phyloP scores from a whole-genome alignment of 1,140 invertebrate genomes.

The Macrotrachela quadricornifera region DNA sequence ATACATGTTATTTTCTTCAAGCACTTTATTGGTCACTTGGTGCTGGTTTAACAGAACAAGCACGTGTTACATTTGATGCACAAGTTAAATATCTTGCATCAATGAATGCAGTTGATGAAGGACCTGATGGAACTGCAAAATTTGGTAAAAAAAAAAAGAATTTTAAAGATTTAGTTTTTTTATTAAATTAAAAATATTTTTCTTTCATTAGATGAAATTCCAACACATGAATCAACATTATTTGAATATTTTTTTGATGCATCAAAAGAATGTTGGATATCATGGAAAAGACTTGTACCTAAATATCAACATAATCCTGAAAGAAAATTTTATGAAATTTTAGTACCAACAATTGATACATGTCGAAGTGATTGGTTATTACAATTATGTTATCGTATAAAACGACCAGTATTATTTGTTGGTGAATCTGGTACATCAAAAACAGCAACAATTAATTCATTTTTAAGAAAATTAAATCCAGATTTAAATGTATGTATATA shows the following conservation, averaged over 20 bases:
- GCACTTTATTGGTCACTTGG: slow-evolving; percentile 61
- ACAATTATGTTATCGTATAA: slow-evolving; percentile 49
- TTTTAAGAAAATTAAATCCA: slow-evolving; percentile 45
- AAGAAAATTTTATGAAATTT: slow-evolving; percentile 52
- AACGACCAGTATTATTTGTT: slow-evolving; percentile 53
- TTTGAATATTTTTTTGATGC: slow-evolving; percentile 60
- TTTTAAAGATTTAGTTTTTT: too few relatives aligned
- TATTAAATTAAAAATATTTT: too few relatives aligned
- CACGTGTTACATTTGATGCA: slow-evolving; percentile 48
- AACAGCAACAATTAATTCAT: slow-evolving; percentile 60
- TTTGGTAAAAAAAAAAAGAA: slow-evolving; percentile 32
- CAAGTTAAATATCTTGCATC: slow-evolving; percentile 52
- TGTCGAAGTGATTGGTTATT: slow-evolving; percentile 53
- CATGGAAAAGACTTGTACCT: slow-evolving; percentile 55
- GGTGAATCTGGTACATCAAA: slow-evolving; percentile 75
- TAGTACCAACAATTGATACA: slow-evolving; percentile 70
- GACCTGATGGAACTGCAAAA: slow-evolving; percentile 5
- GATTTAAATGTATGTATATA: slow-evolving; percentile 41
- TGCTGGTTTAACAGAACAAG: slow-evolving; percentile 45
- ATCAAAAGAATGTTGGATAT: slow-evolving; percentile 47
- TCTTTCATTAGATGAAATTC: slow-evolving; percentile 34
- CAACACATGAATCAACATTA: slow-evolving; percentile 41
- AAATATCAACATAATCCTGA: slow-evolving; percentile 47
- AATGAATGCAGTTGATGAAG: slow-evolving; percentile 32
- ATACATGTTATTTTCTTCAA: slow-evolving; percentile 51